phyloP scores from a whole-genome alignment of 2,113 vertebrate species.

The Pluvianellus socialis region DNA sequence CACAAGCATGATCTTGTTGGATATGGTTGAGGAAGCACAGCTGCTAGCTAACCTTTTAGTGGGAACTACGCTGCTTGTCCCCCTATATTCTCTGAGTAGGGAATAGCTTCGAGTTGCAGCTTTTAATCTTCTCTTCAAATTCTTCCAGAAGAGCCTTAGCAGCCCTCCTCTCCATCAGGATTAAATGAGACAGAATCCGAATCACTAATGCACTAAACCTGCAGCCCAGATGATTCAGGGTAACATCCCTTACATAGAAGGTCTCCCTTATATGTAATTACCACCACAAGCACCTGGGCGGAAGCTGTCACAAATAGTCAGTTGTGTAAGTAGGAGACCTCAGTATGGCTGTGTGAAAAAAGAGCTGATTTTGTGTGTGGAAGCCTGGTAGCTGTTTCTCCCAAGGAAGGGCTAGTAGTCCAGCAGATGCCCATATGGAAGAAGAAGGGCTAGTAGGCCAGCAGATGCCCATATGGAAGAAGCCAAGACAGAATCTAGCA shows the following conservation, averaged over 20 bases:
- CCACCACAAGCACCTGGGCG: not conserved
- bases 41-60: not conserved
- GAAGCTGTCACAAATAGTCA: not conserved
- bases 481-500: not conserved
- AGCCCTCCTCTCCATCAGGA: accelerated
- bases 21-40: not conserved
- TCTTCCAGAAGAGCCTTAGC: not conserved
- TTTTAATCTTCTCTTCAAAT: not conserved
- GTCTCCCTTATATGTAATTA: not conserved
- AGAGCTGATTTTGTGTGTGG: not conserved
- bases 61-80: not conserved
- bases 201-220: accelerated
- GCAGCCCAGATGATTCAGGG: accelerated
- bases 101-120: not conserved
- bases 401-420: not conserved
- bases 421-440: not conserved
- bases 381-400: not conserved
- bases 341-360: not conserved
- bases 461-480: not conserved
- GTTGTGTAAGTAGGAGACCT: not conserved
- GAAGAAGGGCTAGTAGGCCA: not conserved
- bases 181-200: not conserved
- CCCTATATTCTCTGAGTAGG: not conserved
- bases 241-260: not conserved
- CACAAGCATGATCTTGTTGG: accelerated